Evolutionary conservation across 2,797 vertebrate genomes (phyloP).

Genomic region (Hemitrygon akajei): DNA sequence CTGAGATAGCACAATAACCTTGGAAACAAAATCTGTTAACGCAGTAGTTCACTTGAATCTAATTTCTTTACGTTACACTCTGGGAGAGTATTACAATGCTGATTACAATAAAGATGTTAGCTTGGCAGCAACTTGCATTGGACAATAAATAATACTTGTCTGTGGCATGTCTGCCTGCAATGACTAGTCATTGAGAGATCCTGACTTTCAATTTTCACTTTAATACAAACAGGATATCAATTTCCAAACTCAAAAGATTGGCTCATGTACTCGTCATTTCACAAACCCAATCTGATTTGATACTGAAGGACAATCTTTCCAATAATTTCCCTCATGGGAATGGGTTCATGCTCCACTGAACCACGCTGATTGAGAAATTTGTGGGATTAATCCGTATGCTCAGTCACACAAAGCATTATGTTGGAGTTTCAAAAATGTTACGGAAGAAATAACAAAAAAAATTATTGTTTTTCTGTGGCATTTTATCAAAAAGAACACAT

Average conservation of each 20-base stretch:
- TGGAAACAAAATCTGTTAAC: neutral
- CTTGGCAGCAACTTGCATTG: neutral
- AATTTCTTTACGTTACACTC: neutral
- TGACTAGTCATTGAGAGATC: neutral
- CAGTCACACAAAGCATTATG: neutral
- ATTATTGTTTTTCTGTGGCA: neutral
- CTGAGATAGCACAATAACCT: neutral
- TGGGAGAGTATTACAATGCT: neutral
- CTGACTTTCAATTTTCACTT: neutral
- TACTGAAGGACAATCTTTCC: neutral
- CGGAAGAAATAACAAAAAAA: neutral
- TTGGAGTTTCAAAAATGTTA: neutral
- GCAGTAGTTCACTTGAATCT: neutral
- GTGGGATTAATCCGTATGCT: neutral
- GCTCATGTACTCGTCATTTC: neutral
- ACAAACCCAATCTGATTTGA: conserved; percentile 10
- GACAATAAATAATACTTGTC: neutral
- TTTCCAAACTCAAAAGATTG: neutral
- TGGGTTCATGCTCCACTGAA: neutral
- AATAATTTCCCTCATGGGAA: neutral
- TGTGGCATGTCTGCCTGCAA: neutral
- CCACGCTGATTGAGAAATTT: neutral
- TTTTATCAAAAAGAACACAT: neutral
- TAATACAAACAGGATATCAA: neutral
- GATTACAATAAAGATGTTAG: neutral